These are phyloP conservation scores for Struthio camelus DNA, from an alignment of 2,113 vertebrate species.

Conservation along the genomic window DNA sequence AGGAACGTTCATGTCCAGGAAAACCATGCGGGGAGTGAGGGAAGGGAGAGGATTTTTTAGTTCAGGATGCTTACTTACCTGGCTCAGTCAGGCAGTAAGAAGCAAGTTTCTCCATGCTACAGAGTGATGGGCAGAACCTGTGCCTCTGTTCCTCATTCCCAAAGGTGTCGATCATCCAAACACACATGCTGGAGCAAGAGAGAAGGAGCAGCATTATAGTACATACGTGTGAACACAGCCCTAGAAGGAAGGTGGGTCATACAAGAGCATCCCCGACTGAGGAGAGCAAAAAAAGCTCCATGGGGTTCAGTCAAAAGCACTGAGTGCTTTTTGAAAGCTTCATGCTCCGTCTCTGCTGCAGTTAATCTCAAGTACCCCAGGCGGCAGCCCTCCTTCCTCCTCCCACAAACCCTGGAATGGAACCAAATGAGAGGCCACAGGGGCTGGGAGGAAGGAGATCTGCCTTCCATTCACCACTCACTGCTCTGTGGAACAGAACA, in stretches of 20 bases:
- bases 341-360: background rate
- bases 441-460: background rate
- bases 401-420: background rate
- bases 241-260: background rate
- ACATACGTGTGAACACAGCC: background rate
- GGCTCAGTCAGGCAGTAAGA: constrained; percentile 98
- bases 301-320: background rate
- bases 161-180: constrained; percentile 96
- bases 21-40: background rate
- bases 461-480: background rate
- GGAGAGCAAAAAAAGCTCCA: background rate
- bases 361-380: background rate
- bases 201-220: background rate
- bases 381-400: background rate
- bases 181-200: constrained; percentile 87
- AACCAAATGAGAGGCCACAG: background rate
- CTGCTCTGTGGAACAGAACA: background rate
- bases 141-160: constrained; percentile 86
- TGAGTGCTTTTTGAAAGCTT: rapidly evolving
- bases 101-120: constrained; percentile 92
- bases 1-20: background rate
- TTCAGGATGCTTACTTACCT: constrained; percentile 81
- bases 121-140: constrained; percentile 88
- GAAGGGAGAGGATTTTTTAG: background rate
- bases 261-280: background rate